A percentile compares a stretch with the other conserved stretches of the same genome.
These are phyloP conservation scores for Chauna torquata DNA, from an alignment of 2,113 vertebrate species.

Conservation along the genomic window DNA sequence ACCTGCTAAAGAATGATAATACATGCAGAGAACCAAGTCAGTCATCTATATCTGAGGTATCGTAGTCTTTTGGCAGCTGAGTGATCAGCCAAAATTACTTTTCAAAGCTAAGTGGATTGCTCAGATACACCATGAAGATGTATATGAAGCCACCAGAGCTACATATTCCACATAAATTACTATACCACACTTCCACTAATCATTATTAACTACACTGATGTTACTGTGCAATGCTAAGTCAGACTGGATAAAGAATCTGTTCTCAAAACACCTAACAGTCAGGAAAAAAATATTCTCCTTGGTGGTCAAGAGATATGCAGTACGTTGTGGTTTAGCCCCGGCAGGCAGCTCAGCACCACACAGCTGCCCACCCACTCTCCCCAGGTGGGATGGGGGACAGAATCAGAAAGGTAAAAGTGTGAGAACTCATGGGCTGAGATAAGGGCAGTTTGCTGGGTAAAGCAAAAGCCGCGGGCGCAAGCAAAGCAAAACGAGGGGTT, in stretches of 20 bases:
- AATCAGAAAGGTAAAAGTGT: no score
- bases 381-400: no score
- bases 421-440: no score
- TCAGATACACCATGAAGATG: neutral
- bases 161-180: neutral
- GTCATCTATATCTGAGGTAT: neutral
- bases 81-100: neutral
- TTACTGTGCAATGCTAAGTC: neutral
- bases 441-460: no score
- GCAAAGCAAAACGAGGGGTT: no score
- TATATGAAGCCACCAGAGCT: neutral
- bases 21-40: neutral
- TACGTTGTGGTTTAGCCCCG: no score
- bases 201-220: neutral
- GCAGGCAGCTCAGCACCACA: no score
- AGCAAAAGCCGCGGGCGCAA: no score
- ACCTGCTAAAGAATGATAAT: neutral
- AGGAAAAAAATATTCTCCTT: neutral
- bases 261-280: neutral
- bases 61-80: neutral
- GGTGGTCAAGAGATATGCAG: neutral
- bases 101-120: neutral
- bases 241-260: neutral
- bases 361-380: no score
- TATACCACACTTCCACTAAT: neutral